A percentile compares a stretch with the other conserved stretches of the same genome.
Conservation (phyloP, 2,797 vertebrate species). For the Pipistrellus pygmaeus region DNA sequence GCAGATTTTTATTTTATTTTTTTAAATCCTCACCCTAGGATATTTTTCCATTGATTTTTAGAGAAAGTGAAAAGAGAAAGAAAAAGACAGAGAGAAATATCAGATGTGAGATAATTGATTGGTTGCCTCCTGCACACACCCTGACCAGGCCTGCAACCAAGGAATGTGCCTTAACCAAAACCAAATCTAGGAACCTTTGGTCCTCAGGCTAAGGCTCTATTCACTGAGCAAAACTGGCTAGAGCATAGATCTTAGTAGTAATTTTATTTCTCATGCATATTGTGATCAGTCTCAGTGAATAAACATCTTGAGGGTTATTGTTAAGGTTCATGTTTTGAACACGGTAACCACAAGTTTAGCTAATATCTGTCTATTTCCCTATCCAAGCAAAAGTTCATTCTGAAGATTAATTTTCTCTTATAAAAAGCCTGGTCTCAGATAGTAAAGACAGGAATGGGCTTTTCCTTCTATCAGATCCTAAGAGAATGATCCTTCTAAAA, state of each 20-base stretch:
- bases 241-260: conserved; percentile 16
- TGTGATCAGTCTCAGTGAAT: background rate
- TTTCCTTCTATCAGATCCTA: background rate
- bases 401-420: conserved; percentile 51
- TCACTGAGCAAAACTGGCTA: background rate
- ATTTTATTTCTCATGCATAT: conserved; percentile 35
- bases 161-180: no score
- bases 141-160: no score
- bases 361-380: conserved; percentile 9
- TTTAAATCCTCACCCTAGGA: no score
- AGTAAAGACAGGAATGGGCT: background rate
- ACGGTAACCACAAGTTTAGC: background rate
- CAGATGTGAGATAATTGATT: no score
- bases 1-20: no score
- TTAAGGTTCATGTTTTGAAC: conserved; percentile 29
- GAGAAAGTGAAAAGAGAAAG: no score
- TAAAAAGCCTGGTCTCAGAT: conserved; percentile 14
- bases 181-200: no score
- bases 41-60: no score
- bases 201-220: no score
- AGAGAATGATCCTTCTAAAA: conserved; percentile 26
- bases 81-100: no score
- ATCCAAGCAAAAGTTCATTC: background rate
- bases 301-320: background rate
- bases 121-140: no score